Conservation (phyloP, 1,140 invertebrate genomes). For the Aporrectodea caliginosa region DNA sequence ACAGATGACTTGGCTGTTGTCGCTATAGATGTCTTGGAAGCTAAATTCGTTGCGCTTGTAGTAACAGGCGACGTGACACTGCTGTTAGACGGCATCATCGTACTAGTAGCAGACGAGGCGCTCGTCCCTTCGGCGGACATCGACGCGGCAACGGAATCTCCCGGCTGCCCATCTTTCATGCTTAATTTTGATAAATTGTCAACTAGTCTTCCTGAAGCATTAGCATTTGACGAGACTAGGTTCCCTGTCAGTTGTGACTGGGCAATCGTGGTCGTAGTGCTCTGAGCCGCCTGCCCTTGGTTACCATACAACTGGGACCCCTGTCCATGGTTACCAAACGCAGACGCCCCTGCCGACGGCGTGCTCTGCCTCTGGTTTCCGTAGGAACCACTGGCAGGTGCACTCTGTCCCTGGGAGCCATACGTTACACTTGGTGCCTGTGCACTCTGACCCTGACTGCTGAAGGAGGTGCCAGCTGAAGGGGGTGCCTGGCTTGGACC, state of each 20-base stretch:
- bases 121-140: too few relatives aligned
- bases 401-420: background rate
- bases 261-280: too few relatives aligned
- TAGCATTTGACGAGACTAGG: background rate
- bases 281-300: background rate
- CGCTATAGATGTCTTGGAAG: background rate
- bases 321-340: background rate
- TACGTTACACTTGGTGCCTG: too few relatives aligned
- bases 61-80: background rate
- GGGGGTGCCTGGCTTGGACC: too few relatives aligned
- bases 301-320: background rate
- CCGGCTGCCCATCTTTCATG: background rate
- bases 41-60: background rate
- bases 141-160: too few relatives aligned
- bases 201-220: background rate
- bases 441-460: background rate
- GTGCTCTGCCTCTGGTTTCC: background rate
- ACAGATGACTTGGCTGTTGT: background rate
- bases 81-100: background rate
- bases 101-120: too few relatives aligned
- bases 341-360: background rate
- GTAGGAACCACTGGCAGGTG: too few relatives aligned
- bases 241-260: too few relatives aligned
- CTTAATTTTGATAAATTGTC: background rate
- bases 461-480: background rate